A percentile compares a stretch with the other conserved stretches of the same genome.
These are phyloP conservation scores for Sinocyclocheilus grahami DNA, from an alignment of 2,113 vertebrate genomes.

Conservation along the genomic window DNA sequence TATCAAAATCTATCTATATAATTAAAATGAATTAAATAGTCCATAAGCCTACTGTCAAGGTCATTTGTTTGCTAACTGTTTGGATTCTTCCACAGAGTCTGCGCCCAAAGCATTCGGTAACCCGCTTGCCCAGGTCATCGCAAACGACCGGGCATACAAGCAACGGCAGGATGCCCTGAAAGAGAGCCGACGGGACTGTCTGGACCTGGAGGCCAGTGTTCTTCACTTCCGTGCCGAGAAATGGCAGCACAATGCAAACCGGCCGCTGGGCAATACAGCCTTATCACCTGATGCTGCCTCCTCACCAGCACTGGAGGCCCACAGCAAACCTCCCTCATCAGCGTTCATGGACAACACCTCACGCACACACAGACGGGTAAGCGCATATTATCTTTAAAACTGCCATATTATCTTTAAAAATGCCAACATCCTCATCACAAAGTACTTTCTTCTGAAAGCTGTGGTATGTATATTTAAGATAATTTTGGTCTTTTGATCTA, in stretches of 20 bases:
- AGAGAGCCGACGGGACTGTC: conserved; percentile 79
- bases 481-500: neutral
- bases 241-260: conserved; percentile 68
- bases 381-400: conserved; percentile 9
- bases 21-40: neutral
- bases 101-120: conserved; percentile 81
- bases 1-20: neutral
- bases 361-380: conserved; percentile 82
- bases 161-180: conserved; percentile 78
- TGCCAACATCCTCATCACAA: neutral
- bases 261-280: conserved; percentile 32
- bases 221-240: conserved; percentile 79
- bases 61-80: neutral
- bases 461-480: neutral
- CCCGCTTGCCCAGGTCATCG: conserved; percentile 80
- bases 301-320: conserved; percentile 8
- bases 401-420: neutral
- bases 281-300: conserved; percentile 40
- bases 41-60: neutral
- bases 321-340: conserved; percentile 70
- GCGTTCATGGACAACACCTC: conserved; percentile 61
- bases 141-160: conserved; percentile 76
- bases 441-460: neutral
- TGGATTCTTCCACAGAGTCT: conserved; percentile 64
- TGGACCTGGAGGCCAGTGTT: conserved; percentile 83